Evolutionary conservation across 1,140 invertebrate species (phyloP).

Genomic region (Drosophila bocqueti): DNA sequence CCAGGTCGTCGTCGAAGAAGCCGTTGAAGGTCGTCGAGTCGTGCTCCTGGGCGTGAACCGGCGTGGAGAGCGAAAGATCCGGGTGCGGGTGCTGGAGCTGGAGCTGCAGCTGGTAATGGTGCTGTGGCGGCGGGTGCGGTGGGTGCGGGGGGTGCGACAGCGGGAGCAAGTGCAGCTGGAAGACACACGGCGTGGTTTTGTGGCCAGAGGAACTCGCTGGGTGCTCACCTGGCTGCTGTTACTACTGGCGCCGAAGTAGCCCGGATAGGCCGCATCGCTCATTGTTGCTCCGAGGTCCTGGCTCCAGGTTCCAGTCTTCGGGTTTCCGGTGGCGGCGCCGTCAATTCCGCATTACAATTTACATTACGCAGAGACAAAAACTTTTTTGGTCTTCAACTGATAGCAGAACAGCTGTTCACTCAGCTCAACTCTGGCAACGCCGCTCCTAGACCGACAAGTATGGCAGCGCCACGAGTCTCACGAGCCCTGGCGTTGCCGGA

Average conservation of each 20-base stretch:
- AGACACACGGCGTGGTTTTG: constrained; percentile 48
- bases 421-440: neutral
- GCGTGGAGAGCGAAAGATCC: constrained; percentile 68
- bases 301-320: constrained; percentile 14
- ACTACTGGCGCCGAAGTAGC: constrained; percentile 47
- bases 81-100: constrained; percentile 49
- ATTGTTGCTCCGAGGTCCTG: constrained; percentile 33
- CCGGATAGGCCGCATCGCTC: constrained; percentile 67
- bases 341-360: constrained; percentile 47
- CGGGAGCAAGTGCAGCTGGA: constrained; percentile 39
- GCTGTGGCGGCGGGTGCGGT: constrained; percentile 25
- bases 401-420: constrained; percentile 24
- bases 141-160: constrained; percentile 35
- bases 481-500: too few relatives aligned
- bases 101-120: constrained; percentile 39
- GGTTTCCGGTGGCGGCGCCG: constrained; percentile 6
- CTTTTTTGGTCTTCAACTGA: constrained; percentile 20
- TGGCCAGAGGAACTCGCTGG: constrained; percentile 22
- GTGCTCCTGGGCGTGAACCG: constrained; percentile 61
- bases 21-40: constrained; percentile 60
- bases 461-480: neutral
- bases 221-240: constrained; percentile 21
- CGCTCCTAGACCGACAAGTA: neutral
- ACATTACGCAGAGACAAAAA: constrained; percentile 39
- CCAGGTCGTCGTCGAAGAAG: constrained; percentile 66